These are phyloP conservation scores for Cyanoramphus novaezelandiae DNA, from an alignment of 2,113 vertebrate species.

Conservation along the genomic window DNA sequence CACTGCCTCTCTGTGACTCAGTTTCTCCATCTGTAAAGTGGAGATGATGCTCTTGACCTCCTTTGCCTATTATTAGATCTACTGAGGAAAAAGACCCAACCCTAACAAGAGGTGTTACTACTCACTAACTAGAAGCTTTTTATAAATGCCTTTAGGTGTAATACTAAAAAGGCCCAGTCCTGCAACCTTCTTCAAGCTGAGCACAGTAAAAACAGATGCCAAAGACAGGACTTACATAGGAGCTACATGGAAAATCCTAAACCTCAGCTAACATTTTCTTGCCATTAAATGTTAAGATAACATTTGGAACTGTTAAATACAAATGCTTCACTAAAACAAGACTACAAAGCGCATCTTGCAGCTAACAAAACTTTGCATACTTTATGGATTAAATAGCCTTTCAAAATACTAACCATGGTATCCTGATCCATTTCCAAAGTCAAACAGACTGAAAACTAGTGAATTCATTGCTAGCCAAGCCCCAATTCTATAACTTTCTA, in stretches of 20 bases:
- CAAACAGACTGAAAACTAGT: neutral
- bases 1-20: neutral
- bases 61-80: neutral
- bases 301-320: neutral
- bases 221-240: neutral
- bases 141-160: neutral
- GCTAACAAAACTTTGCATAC: neutral
- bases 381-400: neutral
- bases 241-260: neutral
- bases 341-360: neutral
- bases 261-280: neutral
- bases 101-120: no score
- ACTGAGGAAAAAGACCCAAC: neutral
- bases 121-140: neutral
- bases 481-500: neutral
- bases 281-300: neutral
- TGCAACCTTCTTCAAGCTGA: neutral
- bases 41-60: neutral
- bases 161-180: neutral
- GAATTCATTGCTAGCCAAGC: neutral
- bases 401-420: fast-evolving
- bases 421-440: neutral
- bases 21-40: neutral
- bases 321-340: neutral
- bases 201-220: neutral